A percentile compares a stretch with the other conserved stretches of the same genome.
phyloP scores from a whole-genome alignment of 2,888 invertebrate genomes.

The Stomorhina lunata region DNA sequence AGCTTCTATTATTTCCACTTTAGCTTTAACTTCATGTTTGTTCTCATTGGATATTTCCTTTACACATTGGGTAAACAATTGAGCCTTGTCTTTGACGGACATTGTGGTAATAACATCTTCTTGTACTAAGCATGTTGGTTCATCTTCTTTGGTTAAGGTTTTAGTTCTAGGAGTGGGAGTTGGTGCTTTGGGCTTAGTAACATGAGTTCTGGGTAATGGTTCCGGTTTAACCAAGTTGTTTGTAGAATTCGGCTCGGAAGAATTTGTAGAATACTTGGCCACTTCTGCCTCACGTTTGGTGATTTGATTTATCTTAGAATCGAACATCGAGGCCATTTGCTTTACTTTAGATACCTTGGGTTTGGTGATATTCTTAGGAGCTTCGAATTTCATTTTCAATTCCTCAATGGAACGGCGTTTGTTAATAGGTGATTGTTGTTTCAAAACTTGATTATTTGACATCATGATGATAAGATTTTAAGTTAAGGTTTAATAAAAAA shows the following conservation, averaged over 20 bases:
- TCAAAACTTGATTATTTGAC: neutral
- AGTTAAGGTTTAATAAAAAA: neutral
- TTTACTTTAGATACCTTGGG: constrained; percentile 70
- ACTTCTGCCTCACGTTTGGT: constrained; percentile 62
- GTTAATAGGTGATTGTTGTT: constrained; percentile 15
- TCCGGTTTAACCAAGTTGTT: neutral
- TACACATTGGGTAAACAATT: constrained; percentile 74
- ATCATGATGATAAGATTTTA: constrained; percentile 1
- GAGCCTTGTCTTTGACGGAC: constrained; percentile 76
- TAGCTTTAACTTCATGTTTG: constrained; percentile 66
- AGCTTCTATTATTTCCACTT: neutral
- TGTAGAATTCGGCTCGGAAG: too few relatives aligned
- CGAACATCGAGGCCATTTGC: constrained; percentile 75
- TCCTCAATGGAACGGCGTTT: constrained; percentile 56
- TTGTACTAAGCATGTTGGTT: constrained; percentile 68
- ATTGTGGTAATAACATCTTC: constrained; percentile 75
- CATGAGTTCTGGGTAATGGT: neutral
- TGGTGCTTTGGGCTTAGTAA: constrained; percentile 51
- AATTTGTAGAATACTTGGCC: neutral
- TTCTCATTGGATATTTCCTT: constrained; percentile 72
- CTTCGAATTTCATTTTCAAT: constrained; percentile 15
- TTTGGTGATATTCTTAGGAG: neutral
- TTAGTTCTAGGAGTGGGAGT: constrained; percentile 57
- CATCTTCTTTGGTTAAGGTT: neutral
- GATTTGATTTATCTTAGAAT: constrained; percentile 72